Evolutionary conservation across 2,888 invertebrate species (phyloP).

Genomic region (Bombylius discolor): DNA sequence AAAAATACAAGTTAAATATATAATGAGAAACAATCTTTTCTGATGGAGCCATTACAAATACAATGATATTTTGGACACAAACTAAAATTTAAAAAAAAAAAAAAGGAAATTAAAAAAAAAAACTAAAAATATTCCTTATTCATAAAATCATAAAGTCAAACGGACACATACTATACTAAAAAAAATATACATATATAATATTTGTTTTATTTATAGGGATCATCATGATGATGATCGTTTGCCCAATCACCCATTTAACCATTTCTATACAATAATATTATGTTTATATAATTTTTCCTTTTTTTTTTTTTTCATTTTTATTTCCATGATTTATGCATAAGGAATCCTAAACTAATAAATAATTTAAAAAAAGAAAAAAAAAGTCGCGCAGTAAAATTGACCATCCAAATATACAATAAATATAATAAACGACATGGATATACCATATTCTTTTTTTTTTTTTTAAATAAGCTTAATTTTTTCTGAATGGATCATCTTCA

Average conservation of each 20-base stretch:
- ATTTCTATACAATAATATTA: not conserved
- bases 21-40: conserved; percentile 4
- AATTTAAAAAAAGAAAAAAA: conserved; percentile 4
- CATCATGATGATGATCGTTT: not conserved
- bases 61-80: not conserved
- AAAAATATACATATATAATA: not conserved
- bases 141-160: conserved; percentile 4
- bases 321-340: conserved; percentile 29
- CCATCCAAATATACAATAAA: not conserved
- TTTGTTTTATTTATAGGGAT: not conserved
- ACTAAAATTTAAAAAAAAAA: not conserved
- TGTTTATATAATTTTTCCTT: not conserved
- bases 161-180: not conserved
- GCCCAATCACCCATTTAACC: conserved; percentile 1
- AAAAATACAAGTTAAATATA: not conserved
- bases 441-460: too few species aligned
- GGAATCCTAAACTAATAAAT: conserved; percentile 29
- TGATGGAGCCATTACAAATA: conserved; percentile 7
- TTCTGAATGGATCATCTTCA: not conserved
- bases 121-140: conserved; percentile 4
- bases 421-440: not conserved
- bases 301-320: conserved; percentile 13
- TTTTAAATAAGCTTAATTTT: not conserved
- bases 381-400: not conserved
- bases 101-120: not conserved